Conservation (phyloP, 2,113 vertebrate species). For the Stercorarius parasiticus region DNA sequence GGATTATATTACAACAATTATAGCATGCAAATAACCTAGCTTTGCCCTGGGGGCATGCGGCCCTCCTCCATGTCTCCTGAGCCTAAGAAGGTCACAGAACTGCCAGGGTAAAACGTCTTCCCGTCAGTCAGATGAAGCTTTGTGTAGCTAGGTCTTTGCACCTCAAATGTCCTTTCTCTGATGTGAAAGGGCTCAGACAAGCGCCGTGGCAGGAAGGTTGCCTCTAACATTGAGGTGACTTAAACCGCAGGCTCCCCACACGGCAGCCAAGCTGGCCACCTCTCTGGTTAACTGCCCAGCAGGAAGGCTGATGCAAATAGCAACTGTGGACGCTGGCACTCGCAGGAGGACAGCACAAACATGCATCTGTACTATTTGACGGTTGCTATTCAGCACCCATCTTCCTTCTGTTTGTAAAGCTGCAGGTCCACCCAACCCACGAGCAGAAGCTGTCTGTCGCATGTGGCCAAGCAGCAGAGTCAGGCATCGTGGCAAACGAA, state of each 20-base stretch:
- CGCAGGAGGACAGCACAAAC: neutral
- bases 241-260: neutral
- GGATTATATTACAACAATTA: neutral
- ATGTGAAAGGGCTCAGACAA: neutral
- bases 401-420: neutral
- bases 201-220: neutral
- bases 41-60: neutral
- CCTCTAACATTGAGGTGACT: neutral
- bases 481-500: rapidly evolving
- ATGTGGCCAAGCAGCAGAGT: neutral
- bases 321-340: neutral
- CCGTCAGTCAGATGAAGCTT: neutral
- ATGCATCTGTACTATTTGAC: neutral
- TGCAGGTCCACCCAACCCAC: neutral
- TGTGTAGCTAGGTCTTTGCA: neutral
- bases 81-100: neutral
- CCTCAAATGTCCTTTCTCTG: neutral
- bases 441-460: neutral
- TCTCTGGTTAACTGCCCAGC: neutral
- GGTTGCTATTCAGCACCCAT: neutral
- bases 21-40: neutral
- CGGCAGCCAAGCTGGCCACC: neutral
- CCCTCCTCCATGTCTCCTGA: neutral
- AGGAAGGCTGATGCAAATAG: neutral
- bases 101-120: neutral